Evolutionary conservation across 2,888 invertebrate species (phyloP).

Genomic region (Altica lythri): DNA sequence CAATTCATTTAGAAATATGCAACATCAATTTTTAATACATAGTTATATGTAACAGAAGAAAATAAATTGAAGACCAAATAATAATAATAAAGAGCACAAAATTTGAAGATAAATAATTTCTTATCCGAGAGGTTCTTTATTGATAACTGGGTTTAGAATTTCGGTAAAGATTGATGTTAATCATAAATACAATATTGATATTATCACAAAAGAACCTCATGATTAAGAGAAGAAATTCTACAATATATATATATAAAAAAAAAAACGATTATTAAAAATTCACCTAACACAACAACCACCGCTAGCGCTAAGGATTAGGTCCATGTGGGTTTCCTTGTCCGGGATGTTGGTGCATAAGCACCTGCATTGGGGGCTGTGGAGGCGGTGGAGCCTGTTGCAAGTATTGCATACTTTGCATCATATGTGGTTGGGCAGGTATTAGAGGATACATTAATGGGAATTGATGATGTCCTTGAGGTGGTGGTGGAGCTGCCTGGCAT

Average conservation of each 20-base stretch:
- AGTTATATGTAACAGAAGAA: neutral
- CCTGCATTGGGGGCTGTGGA: slow-evolving; percentile 52
- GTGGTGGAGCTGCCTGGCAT: slow-evolving; percentile 57
- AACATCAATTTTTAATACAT: slow-evolving; percentile 16
- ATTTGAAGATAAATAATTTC: neutral
- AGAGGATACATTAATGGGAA: slow-evolving; percentile 63
- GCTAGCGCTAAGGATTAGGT: slow-evolving; percentile 51
- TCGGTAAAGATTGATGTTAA: too few relatives aligned
- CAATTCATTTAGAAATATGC: neutral
- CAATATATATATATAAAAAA: neutral
- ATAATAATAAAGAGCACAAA: slow-evolving; percentile 2
- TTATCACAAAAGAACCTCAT: too few relatives aligned
- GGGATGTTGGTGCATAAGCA: slow-evolving; percentile 55
- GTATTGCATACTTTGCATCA: slow-evolving; percentile 59
- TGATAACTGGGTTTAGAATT: too few relatives aligned
- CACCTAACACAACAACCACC: slow-evolving; percentile 31
- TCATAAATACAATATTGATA: too few relatives aligned
- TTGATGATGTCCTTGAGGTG: slow-evolving; percentile 30
- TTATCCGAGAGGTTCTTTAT: too few relatives aligned
- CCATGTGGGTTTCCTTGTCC: slow-evolving; percentile 52
- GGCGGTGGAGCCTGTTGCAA: slow-evolving; percentile 59
- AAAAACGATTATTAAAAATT: slow-evolving; percentile 29
- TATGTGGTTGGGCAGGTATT: slow-evolving; percentile 61
- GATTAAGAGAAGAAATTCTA: too few relatives aligned
- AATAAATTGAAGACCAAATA: slow-evolving; percentile 5